Conservation (phyloP, 2,113 vertebrate genomes). For the Isurus oxyrinchus region DNA sequence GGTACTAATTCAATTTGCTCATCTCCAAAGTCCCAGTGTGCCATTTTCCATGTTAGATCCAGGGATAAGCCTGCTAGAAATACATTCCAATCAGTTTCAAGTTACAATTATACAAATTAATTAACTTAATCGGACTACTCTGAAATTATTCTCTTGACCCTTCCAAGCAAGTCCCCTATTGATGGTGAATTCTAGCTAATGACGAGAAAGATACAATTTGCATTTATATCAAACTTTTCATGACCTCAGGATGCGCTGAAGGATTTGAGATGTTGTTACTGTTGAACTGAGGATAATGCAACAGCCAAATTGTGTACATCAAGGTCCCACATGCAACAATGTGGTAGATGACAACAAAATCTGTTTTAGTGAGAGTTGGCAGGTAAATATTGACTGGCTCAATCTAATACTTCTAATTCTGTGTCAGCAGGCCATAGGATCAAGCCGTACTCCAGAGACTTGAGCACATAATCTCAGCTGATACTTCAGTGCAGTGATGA, state of each 20-base stretch:
- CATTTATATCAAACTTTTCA: not conserved
- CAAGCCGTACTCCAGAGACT: too few relatives aligned
- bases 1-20: not conserved
- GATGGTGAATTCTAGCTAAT: not conserved
- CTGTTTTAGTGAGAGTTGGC: not conserved
- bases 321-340: not conserved
- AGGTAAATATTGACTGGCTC: not conserved
- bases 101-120: not conserved
- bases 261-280: not conserved
- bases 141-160: not conserved
- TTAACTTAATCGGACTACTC: not conserved
- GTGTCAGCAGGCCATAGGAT: too few relatives aligned
- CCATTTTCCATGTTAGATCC: not conserved
- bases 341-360: not conserved
- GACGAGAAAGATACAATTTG: not conserved
- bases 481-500: too few relatives aligned
- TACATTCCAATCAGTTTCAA: not conserved
- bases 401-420: too few relatives aligned
- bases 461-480: too few relatives aligned
- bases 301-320: not conserved
- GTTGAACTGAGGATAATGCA: not conserved
- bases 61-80: not conserved
- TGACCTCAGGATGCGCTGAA: too few relatives aligned
- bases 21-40: not conserved
- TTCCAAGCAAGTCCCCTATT: not conserved